Evolutionary conservation across 2,113 vertebrate species (phyloP), one percentile per base, ranked within the genome.

Genomic region (Antidorcas marsupialis): DNA sequence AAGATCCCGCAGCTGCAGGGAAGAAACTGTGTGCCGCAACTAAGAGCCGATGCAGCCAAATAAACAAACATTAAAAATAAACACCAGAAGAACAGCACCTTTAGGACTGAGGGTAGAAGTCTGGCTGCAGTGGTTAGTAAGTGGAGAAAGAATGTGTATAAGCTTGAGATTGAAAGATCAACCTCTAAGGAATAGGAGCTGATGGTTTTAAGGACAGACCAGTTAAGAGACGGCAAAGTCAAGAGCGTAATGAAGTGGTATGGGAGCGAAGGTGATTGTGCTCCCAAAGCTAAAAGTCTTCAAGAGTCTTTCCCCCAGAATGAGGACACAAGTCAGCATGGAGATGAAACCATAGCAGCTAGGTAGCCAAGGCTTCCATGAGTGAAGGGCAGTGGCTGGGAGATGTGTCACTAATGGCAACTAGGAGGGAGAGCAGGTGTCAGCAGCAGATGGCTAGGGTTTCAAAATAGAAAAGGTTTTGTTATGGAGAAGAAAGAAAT

Each of bases 111-210:
- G 33, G 14, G 6, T 3, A 19, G 47, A 74, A 39, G 27, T 55
- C 52, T 47, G n/a, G 57, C 27, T 39, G 15, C 33, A 7, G 52
- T 14, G 36, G 5, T 67, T 3, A 0, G 1, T n/a, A 4, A 59
- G 5, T 5, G 19, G 57, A 84, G 1, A 28, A 3, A 71, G 1
- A 76, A 5, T 1, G 10, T 36, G 0, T 1, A 1, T 10, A 28
- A 62, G 30, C 23, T 16, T 53, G 16, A 16, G 28, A 27, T 64
- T 71, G 19, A 33, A 57, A 53, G 27, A 71, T 33, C 13, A 74
- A 7, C 53, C 10, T 67, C 19, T 3, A 8, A 87, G 7, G 33
- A 36, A 28, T 27, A 5, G 14, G 53, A 57, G 64, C 59, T 91
- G 53, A 7, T 89, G 55, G 60, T 55, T 85, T 87, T n/a, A 94